Percentiles rank a stretch among this genome's conserved stretches.
These are phyloP conservation scores for Drosophila bocki DNA, from an alignment of 1,140 invertebrate genomes.

Conservation along the genomic window DNA sequence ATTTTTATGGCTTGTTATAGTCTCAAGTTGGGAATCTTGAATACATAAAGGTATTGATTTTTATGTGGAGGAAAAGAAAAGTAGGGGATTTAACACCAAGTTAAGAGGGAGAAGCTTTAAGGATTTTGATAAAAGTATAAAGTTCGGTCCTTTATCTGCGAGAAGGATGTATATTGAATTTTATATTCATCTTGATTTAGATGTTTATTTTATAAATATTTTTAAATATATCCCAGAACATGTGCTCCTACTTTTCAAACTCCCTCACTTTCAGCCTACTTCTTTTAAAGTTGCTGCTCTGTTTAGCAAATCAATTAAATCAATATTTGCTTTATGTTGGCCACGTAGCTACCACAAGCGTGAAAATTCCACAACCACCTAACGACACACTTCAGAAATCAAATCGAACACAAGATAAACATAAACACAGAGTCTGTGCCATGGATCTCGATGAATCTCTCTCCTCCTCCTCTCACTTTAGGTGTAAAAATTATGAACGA, in stretches of 20 bases:
- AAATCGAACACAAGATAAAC: slow-evolving; percentile 71
- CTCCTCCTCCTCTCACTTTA: slow-evolving; percentile 22
- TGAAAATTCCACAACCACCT: slow-evolving; percentile 57
- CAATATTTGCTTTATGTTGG: slow-evolving; percentile 68
- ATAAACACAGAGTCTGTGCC: slow-evolving; percentile 39
- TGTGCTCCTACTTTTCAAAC: neutral
- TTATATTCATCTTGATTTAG: neutral
- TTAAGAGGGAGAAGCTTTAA: neutral
- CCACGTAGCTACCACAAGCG: slow-evolving; percentile 67
- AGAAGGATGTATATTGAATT: neutral
- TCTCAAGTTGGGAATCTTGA: slow-evolving; percentile 2
- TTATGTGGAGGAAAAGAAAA: neutral
- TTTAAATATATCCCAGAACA: neutral
- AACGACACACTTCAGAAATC: slow-evolving; percentile 79
- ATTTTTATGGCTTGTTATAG: slow-evolving; percentile 32
- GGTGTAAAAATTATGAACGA: slow-evolving; percentile 78
- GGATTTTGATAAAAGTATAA: neutral
- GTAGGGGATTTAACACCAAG: neutral
- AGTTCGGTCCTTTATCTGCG: too few species aligned
- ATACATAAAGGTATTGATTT: slow-evolving; percentile 42
- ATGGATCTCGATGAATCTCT: slow-evolving; percentile 10
- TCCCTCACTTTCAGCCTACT: neutral
- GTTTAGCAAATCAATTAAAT: slow-evolving; percentile 78
- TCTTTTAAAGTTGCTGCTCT: slow-evolving; percentile 21
- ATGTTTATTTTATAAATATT: neutral